Conservation (phyloP, 2,888 invertebrate genomes). For the Pristionchus mayeri region DNA sequence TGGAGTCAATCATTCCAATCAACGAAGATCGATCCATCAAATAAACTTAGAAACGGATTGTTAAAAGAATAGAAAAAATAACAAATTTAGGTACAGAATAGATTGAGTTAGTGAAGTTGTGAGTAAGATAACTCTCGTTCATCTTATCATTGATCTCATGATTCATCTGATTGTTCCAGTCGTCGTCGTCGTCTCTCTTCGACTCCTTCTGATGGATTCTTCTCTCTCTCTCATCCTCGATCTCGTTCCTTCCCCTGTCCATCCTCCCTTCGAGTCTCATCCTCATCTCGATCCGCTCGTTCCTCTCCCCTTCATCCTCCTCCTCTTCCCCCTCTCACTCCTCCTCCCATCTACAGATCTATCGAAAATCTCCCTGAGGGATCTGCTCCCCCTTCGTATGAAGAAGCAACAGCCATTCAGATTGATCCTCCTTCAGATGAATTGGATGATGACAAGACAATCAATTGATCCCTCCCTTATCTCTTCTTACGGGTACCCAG, state of each 20-base stretch:
- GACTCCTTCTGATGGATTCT: background rate
- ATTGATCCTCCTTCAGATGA: background rate
- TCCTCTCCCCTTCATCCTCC: no score
- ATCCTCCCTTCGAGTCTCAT: background rate
- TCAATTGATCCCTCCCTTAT: background rate
- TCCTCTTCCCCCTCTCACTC: slow-evolving; percentile 51
- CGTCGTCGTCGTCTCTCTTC: slow-evolving; percentile 24
- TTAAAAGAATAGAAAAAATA: no score
- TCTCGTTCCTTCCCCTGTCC: background rate
- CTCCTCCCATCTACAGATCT: slow-evolving; percentile 63
- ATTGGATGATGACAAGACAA: background rate
- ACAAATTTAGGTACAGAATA: no score
- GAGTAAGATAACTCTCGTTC: no score
- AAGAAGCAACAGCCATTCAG: slow-evolving; percentile 51
- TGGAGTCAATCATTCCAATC: no score
- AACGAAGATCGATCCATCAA: no score
- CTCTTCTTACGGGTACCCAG: background rate
- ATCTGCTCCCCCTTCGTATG: slow-evolving; percentile 60
- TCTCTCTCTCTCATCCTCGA: background rate
- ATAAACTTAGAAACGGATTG: no score
- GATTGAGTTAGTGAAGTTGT: no score
- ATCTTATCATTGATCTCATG: no score
- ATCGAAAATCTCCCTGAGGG: slow-evolving; percentile 58
- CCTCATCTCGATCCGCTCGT: background rate
- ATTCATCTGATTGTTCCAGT: background rate